These are phyloP conservation scores for Ailurus styani DNA, from an alignment of 2,113 vertebrate species.

Conservation along the genomic window DNA sequence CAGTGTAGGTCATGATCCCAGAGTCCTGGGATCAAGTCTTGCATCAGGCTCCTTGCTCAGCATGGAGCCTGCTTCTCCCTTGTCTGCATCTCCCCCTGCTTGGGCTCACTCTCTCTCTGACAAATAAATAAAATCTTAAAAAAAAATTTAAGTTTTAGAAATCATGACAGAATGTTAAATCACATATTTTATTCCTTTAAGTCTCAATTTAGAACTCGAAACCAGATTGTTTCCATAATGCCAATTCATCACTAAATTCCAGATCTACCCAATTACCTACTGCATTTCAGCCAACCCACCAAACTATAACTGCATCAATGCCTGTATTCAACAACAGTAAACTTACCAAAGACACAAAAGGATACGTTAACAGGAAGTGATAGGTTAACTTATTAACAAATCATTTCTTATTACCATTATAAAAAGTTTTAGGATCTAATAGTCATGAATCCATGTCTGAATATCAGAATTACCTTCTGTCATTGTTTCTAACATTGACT, in stretches of 20 bases:
- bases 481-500: not conserved
- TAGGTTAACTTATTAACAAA: not conserved
- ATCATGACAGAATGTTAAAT: not conserved
- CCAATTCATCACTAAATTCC: not conserved
- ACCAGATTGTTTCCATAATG: not conserved
- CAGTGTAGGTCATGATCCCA: not conserved
- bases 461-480: not conserved
- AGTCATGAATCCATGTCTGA: not conserved
- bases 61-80: too few relatives aligned
- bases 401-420: not conserved
- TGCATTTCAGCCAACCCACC: not conserved
- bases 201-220: not conserved
- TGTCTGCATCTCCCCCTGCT: too few relatives aligned
- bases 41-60: too few relatives aligned
- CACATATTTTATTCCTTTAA: slow-evolving; percentile 38
- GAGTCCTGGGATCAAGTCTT: too few relatives aligned
- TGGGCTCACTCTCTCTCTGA: too few relatives aligned
- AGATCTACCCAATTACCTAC: not conserved
- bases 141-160: not conserved
- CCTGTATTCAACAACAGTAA: not conserved
- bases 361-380: too few relatives aligned
- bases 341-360: not conserved
- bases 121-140: not conserved
- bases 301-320: not conserved
- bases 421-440: not conserved